phyloP scores from a whole-genome alignment of 2,888 invertebrate species.

The Halocaridina rubra region DNA sequence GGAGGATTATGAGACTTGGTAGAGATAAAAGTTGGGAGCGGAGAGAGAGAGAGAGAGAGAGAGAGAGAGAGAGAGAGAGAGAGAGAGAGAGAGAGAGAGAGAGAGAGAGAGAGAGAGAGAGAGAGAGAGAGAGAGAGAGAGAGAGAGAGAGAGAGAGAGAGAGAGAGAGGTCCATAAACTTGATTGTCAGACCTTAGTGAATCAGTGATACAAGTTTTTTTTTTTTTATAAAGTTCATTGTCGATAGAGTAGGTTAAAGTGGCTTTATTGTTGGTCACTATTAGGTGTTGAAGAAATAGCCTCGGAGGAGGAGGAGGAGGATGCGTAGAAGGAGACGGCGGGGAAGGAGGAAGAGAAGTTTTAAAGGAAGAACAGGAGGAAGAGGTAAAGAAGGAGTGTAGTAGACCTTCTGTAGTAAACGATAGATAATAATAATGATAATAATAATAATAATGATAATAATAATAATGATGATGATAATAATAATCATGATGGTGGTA shows the following conservation, averaged over 20 bases:
- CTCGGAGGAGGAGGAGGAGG: not conserved
- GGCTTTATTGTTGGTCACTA: not conserved
- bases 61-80: too few relatives aligned
- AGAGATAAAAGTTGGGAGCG: too few relatives aligned
- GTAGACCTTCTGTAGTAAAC: not conserved
- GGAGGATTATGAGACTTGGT: too few relatives aligned
- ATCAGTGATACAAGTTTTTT: not conserved
- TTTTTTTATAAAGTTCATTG: not conserved
- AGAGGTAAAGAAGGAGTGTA: too few relatives aligned
- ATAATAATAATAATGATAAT: too few relatives aligned
- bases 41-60: too few relatives aligned
- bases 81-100: too few relatives aligned
- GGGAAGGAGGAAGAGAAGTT: not conserved
- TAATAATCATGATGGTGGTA: too few relatives aligned
- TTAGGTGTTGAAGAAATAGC: not conserved
- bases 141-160: not conserved
- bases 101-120: not conserved
- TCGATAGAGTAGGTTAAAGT: not conserved
- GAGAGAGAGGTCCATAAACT: not conserved
- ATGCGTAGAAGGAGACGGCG: not conserved
- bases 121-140: not conserved
- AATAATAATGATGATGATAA: too few relatives aligned
- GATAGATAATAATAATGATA: too few relatives aligned
- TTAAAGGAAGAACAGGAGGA: not conserved
- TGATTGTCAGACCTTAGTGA: not conserved